Evolutionary conservation across 2,797 vertebrate species (phyloP).

Genomic region (Cirrhinus molitorella): DNA sequence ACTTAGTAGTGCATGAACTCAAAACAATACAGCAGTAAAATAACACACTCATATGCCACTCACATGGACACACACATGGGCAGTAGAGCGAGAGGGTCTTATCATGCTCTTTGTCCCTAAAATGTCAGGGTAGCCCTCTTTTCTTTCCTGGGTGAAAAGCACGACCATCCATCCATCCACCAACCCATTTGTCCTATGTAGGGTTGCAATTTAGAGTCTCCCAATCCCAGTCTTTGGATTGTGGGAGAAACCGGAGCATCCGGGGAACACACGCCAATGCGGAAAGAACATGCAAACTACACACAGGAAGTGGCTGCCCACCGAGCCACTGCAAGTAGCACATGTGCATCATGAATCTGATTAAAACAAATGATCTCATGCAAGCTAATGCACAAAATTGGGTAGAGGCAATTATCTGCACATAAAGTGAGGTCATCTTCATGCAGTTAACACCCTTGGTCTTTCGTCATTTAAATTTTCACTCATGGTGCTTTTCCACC

Average conservation of each 20-base stretch:
- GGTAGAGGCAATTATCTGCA: constrained; percentile 20
- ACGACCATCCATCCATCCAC: constrained; percentile 3
- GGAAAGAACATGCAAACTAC: background rate
- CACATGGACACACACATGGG: constrained; percentile 13
- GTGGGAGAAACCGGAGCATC: background rate
- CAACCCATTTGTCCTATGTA: background rate
- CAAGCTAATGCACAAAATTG: constrained; percentile 16
- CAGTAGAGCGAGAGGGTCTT: constrained; percentile 57
- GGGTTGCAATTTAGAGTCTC: background rate
- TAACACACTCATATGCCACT: constrained; percentile 28
- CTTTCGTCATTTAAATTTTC: background rate
- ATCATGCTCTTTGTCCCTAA: constrained; percentile 68
- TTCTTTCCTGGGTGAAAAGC: constrained; percentile 65
- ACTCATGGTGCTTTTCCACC: background rate
- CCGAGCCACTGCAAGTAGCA: background rate
- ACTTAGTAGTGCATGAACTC: constrained; percentile 27
- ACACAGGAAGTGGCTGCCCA: background rate
- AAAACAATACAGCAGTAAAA: constrained; percentile 29
- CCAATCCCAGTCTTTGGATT: background rate
- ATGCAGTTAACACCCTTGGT: constrained; percentile 21
- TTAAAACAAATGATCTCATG: constrained; percentile 43
- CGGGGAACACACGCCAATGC: background rate
- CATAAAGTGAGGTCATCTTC: constrained; percentile 31
- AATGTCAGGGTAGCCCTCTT: constrained; percentile 72
- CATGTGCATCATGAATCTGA: constrained; percentile 31